Evolutionary conservation across 2,113 vertebrate genomes (phyloP), one percentile per base, ranked within the genome.

Genomic region (Mus musculus): DNA sequence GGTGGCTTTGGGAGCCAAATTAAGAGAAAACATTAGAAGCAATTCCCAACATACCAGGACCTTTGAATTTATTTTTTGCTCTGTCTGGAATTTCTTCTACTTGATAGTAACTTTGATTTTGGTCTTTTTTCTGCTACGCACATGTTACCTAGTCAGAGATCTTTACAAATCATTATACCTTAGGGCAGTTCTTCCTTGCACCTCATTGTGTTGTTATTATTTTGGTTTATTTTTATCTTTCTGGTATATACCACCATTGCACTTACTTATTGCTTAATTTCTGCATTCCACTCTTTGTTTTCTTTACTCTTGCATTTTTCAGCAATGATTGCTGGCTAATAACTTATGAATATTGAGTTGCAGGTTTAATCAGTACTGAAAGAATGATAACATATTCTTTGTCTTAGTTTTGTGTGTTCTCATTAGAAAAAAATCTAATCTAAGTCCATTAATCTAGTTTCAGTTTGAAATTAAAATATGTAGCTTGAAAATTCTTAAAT

Each of bases 371-470:
- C 19, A 82, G 67, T 93, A 72, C 84, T 93, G 54, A 90, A 84
- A 96, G 20, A 88, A 11, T 94, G 16, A 61, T 90, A 84, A 84
- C 4, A 89, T 9, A 89, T 78, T 96, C 96, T 92, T 17, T 93
- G 16, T 84, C 9, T 93, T 17, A 91, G 10, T 81, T 85, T 93
- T 94, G 26, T 76, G 33, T 89, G 65, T 49, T 89, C 6, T 87
- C 17, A 56, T 56, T 56, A 81, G 78, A n/a, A 63, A 96, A 95
- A 72, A 12, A 94, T 11, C 26, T 76, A 82, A 88, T 92, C 20
- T 95, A 88, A 97, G 22, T 56, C 7, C 52, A 28, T 90, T 81
- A 75, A 80, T 75, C 92, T 94, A 11, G 10, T 95, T 97, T 94
- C 8, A 84, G 9, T 82, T 89, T 92, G 26, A 86, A 95, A 95